Conservation (phyloP, 2,797 vertebrate genomes). For the Cossypha caffra region DNA sequence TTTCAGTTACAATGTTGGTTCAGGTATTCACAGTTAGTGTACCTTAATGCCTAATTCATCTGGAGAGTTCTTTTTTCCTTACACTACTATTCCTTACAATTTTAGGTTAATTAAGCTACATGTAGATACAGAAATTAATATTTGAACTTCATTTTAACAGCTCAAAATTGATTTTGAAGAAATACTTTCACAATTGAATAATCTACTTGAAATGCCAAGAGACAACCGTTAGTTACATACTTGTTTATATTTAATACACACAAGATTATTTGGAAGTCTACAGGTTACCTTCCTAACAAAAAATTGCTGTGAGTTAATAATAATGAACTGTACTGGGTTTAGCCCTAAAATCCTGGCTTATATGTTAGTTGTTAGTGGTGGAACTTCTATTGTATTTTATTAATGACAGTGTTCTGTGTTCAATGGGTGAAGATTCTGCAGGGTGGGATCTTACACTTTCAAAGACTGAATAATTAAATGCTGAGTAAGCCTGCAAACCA, state of each 20-base stretch:
- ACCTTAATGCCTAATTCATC: constrained; percentile 60
- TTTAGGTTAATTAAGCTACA: constrained; percentile 77
- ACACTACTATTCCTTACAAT: constrained; percentile 70
- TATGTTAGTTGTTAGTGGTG: constrained; percentile 64
- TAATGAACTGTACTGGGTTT: constrained; percentile 59
- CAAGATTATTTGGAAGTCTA: constrained; percentile 48
- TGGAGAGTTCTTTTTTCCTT: constrained; percentile 57
- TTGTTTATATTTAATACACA: constrained; percentile 70
- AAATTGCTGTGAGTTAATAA: constrained; percentile 69
- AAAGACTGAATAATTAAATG: constrained; percentile 67
- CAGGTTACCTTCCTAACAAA: constrained; percentile 67
- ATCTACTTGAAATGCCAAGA: constrained; percentile 64
- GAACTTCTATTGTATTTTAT: constrained; percentile 71
- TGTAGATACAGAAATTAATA: constrained; percentile 68
- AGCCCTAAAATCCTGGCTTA: constrained; percentile 60
- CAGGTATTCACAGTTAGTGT: constrained; percentile 67
- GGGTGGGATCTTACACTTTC: constrained; percentile 76
- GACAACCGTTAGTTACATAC: constrained; percentile 24
- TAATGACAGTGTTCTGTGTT: constrained; percentile 72
- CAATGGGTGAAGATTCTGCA: constrained; percentile 77
- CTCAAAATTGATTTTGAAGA: constrained; percentile 43
- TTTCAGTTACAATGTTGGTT: constrained; percentile 75
- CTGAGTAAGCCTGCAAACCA: constrained; percentile 53
- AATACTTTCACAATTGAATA: constrained; percentile 38
- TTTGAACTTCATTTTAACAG: constrained; percentile 67